phyloP scores from a whole-genome alignment of 2,113 vertebrate genomes.

The Pantherophis guttatus region DNA sequence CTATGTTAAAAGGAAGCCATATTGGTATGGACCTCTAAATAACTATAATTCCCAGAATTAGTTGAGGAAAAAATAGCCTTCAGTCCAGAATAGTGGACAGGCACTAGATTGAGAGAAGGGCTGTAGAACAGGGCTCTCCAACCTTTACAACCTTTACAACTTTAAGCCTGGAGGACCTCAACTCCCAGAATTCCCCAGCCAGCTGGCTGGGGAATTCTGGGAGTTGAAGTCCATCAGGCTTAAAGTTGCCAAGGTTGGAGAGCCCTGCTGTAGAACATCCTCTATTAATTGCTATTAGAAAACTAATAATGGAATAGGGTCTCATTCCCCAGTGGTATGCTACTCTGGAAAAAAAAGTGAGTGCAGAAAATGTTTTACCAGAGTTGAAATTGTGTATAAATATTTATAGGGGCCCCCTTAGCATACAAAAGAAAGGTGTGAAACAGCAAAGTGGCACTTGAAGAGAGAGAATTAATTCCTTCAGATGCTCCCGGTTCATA shows the following conservation, averaged over 20 bases:
- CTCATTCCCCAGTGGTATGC: not conserved
- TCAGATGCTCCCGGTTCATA: not conserved
- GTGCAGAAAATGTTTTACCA: not conserved
- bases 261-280: not conserved
- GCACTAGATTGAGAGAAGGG: not conserved
- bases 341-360: not conserved
- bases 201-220: too few species aligned
- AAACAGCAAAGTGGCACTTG: not conserved
- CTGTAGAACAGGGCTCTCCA: not conserved
- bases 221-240: too few species aligned
- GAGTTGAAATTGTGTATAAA: not conserved
- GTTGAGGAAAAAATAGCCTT: not conserved
- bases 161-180: too few species aligned
- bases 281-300: not conserved
- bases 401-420: conserved; percentile 2
- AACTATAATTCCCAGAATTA: not conserved
- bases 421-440: not conserved
- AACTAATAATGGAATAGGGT: not conserved
- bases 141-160: too few species aligned
- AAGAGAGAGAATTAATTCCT: not conserved
- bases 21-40: not conserved
- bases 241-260: too few species aligned
- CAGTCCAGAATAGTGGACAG: not conserved
- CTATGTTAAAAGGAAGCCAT: not conserved
- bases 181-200: too few species aligned